phyloP scores from a whole-genome alignment of 1,140 invertebrate genomes.

The Lasaia peninsularis region DNA sequence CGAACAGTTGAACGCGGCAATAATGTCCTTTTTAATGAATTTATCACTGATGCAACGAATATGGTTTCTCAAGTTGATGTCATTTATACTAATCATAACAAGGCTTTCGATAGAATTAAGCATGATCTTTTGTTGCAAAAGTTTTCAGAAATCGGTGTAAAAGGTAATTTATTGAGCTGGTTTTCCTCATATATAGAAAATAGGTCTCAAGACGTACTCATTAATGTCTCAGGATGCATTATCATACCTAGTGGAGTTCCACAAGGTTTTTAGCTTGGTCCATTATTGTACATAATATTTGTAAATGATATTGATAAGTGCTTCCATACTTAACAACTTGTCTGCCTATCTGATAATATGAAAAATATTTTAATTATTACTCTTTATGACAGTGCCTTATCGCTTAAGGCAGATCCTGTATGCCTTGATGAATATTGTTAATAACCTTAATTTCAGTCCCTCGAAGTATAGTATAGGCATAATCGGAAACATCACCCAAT shows the following conservation, averaged over 20 bases:
- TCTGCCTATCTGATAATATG: conserved; percentile 24
- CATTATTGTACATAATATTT: conserved; percentile 14
- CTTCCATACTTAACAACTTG: neutral
- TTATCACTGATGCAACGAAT: conserved; percentile 19
- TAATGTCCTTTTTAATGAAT: too few species aligned
- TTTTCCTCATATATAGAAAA: conserved; percentile 30
- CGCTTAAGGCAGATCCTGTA: neutral
- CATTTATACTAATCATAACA: conserved; percentile 26
- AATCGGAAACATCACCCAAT: neutral
- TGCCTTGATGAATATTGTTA: neutral
- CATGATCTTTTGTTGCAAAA: conserved; percentile 13
- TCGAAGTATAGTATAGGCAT: conserved; percentile 12
- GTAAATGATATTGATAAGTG: conserved; percentile 18
- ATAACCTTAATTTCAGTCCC: conserved; percentile 13
- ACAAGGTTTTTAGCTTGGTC: conserved; percentile 16
- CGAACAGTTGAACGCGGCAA: too few species aligned
- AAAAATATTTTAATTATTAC: conserved; percentile 14
- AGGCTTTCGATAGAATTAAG: conserved; percentile 25
- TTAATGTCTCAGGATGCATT: conserved; percentile 1
- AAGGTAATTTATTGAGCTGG: conserved; percentile 30
- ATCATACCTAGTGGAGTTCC: conserved; percentile 15
- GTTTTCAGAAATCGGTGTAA: conserved; percentile 1
- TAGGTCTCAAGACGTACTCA: neutral
- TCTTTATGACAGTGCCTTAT: neutral
- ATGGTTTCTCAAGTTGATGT: conserved; percentile 21